Conservation (phyloP, 2,113 vertebrate species). For the Arenaria interpres region DNA sequence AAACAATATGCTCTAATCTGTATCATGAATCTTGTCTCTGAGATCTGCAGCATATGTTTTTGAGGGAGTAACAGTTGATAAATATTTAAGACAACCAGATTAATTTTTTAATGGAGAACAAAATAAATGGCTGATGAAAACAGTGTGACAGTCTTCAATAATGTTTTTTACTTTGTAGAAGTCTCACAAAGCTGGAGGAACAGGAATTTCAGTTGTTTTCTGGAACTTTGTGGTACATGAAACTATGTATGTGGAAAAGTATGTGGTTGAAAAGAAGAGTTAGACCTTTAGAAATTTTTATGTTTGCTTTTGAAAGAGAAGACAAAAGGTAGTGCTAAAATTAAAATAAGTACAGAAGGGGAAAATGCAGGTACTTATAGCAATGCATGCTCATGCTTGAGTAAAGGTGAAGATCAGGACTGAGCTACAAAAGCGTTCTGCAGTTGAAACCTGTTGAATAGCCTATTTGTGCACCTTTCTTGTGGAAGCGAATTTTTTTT, state of each 20-base stretch:
- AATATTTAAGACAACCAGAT: neutral
- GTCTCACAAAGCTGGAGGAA: neutral
- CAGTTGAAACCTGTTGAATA: neutral
- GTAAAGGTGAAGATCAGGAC: neutral
- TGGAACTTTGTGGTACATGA: neutral
- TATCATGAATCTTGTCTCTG: neutral
- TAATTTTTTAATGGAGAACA: neutral
- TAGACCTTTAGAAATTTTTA: neutral
- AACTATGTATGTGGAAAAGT: neutral
- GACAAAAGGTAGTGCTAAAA: neutral
- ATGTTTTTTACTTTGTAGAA: neutral
- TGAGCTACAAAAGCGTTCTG: neutral
- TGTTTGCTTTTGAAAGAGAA: neutral
- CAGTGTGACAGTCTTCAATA: neutral
- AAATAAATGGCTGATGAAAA: neutral
- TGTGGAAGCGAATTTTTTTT: neutral
- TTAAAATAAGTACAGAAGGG: neutral
- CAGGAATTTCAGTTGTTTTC: neutral
- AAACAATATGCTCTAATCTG: constrained; percentile 22
- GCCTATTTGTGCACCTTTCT: neutral
- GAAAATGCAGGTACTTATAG: neutral
- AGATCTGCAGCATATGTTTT: neutral
- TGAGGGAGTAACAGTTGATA: neutral
- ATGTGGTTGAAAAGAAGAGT: neutral
- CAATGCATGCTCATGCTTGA: neutral